A percentile compares a stretch with the other conserved stretches of the same genome.
phyloP scores from a whole-genome alignment of 1,140 invertebrate species.

The Apis dorsata region DNA sequence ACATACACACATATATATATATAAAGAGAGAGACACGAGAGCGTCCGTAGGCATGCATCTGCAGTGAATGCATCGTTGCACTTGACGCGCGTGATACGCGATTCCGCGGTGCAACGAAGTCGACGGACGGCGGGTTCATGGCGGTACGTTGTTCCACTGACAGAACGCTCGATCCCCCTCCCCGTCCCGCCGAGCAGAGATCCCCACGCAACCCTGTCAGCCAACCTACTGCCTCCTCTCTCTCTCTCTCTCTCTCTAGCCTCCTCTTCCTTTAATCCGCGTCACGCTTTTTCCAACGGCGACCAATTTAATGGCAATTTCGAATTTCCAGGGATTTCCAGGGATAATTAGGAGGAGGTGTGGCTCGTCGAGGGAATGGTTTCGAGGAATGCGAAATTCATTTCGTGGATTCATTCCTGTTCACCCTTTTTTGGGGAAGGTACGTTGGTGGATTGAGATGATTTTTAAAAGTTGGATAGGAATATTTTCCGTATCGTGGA shows the following conservation, averaged over 20 bases:
- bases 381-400: no score
- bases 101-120: conserved; percentile 70
- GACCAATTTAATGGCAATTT: background rate
- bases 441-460: no score
- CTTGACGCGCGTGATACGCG: conserved; percentile 75
- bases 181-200: conserved; percentile 30
- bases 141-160: conserved; percentile 77
- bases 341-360: background rate
- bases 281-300: background rate
- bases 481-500: no score
- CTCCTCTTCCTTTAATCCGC: conserved; percentile 11
- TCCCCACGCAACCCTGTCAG: background rate
- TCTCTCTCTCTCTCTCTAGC: conserved; percentile 9
- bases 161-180: conserved; percentile 54
- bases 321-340: background rate
- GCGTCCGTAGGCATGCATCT: conserved; percentile 55
- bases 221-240: conserved; percentile 38
- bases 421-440: no score
- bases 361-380: no score
- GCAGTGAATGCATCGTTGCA: conserved; percentile 75
- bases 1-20: conserved; percentile 1
- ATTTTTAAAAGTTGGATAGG: no score
- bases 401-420: no score
- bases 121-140: conserved; percentile 69
- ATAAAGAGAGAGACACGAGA: background rate